Evolutionary conservation across 2,113 vertebrate genomes (phyloP).

Genomic region (Sebastes fasciatus): DNA sequence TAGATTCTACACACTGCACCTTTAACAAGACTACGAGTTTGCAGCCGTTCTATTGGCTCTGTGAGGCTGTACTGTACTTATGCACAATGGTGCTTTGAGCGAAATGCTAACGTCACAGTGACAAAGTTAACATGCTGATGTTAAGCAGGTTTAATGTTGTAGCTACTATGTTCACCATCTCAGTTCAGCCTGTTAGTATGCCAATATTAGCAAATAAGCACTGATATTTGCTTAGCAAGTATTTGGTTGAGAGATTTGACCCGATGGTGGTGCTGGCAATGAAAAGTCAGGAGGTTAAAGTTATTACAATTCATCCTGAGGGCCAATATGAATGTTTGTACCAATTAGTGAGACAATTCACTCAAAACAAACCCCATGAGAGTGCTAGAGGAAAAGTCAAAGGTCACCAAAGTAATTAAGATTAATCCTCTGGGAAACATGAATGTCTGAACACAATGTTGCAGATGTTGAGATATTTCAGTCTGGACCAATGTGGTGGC

Average conservation of each 20-base stretch:
- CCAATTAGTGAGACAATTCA: not conserved
- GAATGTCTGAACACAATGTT: not conserved
- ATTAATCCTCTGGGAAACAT: not conserved
- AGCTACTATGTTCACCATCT: not conserved
- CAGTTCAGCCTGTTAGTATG: not conserved
- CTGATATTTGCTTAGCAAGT: not conserved
- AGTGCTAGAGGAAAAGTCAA: not conserved
- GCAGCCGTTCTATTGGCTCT: no score
- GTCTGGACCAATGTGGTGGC: not conserved
- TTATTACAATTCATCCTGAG: not conserved
- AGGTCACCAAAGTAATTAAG: not conserved
- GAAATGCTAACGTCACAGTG: not conserved
- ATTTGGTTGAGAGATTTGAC: not conserved
- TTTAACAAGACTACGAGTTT: not conserved
- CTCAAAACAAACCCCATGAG: not conserved
- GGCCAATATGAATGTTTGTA: not conserved
- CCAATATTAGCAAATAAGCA: not conserved
- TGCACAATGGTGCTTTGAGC: not conserved
- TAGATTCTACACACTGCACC: no score
- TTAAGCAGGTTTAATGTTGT: not conserved
- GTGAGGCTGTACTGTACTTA: not conserved
- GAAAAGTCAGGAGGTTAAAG: not conserved
- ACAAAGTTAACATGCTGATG: not conserved
- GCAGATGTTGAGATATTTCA: not conserved
- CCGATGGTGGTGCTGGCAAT: not conserved